Evolutionary conservation across 2,888 invertebrate species (phyloP), one percentile per base, ranked within the genome.

Genomic region (Seladonia tumulorum): DNA sequence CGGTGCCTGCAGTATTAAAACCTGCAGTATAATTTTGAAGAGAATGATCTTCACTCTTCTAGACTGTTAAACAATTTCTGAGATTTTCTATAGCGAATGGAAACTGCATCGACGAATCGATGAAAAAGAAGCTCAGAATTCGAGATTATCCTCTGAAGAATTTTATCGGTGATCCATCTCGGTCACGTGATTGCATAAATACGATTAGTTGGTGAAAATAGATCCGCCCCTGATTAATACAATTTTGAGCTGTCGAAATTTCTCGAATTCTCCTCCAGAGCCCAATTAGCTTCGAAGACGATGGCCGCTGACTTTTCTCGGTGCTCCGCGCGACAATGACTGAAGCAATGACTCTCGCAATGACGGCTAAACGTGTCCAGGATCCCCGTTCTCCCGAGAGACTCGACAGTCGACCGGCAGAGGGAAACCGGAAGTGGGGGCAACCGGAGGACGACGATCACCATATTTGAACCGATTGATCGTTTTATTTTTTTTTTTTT

Each of bases 341-440:
- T 29, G 16, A 16, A 16, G 16, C 16, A 63, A 63, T 63, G 63
- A 63, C 25, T 63, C 2, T 7, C 5, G 29, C 14, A 63, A 63
- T 14, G 63, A 25, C 16, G 29, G 63, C 25, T 25, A 63, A 29
- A 14, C 16, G 25, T 63, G 63, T 63, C 29, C 63, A 18, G 16
- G n/a, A 49, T 74, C 35, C 39, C 53, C 66, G 66, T 68, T 68
- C 66, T 35, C 66, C 66, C 29, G 66, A 22, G 66, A 39, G 42
- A 66, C 35, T 66, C 66, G 66, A 66, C 35, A 18, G 35, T 29
- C 35, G 35, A 57, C 18, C 35, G 66, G 66, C 18, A 18, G 35
- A 57, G 22, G n/a, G 3, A 22, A 49, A 29, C 66, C 66, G 66
- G 18, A 66, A 66, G 66, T 35, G 66, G 66, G 66, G 66, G 29